phyloP scores from a whole-genome alignment of 2,888 invertebrate species.

The Caenorhabditis sp. region DNA sequence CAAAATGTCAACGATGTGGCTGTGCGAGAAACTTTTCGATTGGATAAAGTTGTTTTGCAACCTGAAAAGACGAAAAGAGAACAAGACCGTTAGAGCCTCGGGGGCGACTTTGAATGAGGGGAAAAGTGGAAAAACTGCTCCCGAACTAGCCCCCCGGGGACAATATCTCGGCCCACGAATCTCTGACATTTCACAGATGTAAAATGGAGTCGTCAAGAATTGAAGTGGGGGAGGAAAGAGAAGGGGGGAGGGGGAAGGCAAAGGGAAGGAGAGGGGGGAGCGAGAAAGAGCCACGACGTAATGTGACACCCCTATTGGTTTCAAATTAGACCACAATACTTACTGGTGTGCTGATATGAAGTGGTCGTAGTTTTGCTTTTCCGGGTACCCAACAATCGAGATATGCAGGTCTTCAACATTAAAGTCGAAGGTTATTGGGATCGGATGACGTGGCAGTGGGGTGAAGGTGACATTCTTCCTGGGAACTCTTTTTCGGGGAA shows the following conservation, averaged over 20 bases:
- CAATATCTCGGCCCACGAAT: conserved; percentile 38
- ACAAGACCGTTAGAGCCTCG: no score
- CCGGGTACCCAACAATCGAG: conserved; percentile 17
- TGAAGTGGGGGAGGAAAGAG: background rate
- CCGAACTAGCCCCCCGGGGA: conserved; percentile 36
- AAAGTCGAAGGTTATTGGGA: conserved; percentile 26
- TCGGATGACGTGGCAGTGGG: background rate
- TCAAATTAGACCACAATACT: conserved; percentile 15
- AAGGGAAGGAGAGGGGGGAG: background rate
- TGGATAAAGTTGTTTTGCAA: conserved; percentile 48
- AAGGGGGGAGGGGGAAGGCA: background rate
- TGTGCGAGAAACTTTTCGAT: conserved; percentile 48
- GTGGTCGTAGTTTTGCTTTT: conserved; percentile 36
- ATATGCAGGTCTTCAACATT: conserved; percentile 43
- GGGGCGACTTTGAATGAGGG: conserved; percentile 33
- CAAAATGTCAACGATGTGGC: conserved; percentile 39
- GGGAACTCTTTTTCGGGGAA: conserved; percentile 5
- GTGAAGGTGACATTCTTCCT: conserved; percentile 19
- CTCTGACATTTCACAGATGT: conserved; percentile 59
- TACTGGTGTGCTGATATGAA: conserved; percentile 43
- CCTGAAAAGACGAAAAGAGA: conserved; percentile 34
- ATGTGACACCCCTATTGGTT: conserved; percentile 26
- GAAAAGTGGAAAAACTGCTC: conserved; percentile 46
- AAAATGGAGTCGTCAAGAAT: conserved; percentile 36
- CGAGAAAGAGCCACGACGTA: conserved; percentile 23